These are phyloP conservation scores for Turnix velox DNA, from an alignment of 2,113 vertebrate genomes.

Conservation along the genomic window DNA sequence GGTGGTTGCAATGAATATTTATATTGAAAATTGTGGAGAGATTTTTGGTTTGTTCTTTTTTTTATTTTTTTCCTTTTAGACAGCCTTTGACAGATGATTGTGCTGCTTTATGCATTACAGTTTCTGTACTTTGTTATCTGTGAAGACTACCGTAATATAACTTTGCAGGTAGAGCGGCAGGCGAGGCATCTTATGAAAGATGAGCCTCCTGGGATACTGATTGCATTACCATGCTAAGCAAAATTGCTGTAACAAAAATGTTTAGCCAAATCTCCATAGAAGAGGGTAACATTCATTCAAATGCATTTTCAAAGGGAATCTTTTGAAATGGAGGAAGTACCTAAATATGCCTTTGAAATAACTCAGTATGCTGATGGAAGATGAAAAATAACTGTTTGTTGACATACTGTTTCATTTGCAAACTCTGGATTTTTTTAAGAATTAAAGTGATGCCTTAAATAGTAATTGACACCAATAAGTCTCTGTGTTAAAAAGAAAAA, in stretches of 20 bases:
- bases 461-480: background rate
- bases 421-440: background rate
- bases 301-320: background rate
- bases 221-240: slow-evolving; percentile 33
- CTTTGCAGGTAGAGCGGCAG: background rate
- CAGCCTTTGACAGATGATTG: background rate
- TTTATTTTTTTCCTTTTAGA: background rate
- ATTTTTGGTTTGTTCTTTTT: background rate
- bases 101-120: background rate
- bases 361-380: background rate
- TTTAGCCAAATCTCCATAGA: background rate
- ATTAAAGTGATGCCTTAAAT: background rate
- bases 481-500: background rate
- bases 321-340: background rate
- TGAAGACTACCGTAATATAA: background rate
- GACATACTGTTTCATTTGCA: background rate
- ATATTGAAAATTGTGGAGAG: background rate
- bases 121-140: background rate
- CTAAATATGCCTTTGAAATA: slow-evolving; percentile 13
- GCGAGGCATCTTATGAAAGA: slow-evolving; percentile 4
- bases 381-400: background rate
- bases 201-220: background rate
- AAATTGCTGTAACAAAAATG: slow-evolving; percentile 41
- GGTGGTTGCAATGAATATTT: slow-evolving; percentile 10
- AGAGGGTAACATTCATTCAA: background rate